Conservation (phyloP, 2,113 vertebrate species). For the Acanthisitta chloris region DNA sequence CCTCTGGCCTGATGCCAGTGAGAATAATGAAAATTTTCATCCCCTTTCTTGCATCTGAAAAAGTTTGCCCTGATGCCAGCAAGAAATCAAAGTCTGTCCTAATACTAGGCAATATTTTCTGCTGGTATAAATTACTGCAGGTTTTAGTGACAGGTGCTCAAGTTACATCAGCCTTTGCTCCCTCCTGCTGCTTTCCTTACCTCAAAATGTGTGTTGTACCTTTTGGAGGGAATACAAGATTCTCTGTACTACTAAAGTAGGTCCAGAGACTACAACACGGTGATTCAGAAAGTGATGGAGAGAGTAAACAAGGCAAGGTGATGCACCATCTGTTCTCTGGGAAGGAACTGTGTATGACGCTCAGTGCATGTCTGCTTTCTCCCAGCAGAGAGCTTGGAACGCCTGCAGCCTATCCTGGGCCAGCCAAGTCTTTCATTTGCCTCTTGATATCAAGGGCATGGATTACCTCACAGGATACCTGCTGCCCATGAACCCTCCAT, state of each 20-base stretch:
- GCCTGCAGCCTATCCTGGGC: neutral
- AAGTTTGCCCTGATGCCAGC: neutral
- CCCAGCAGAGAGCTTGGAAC: neutral
- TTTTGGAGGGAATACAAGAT: neutral
- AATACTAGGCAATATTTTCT: neutral
- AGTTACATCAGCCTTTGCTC: neutral
- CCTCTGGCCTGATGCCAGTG: neutral
- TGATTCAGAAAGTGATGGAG: slow-evolving; percentile 33
- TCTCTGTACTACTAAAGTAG: neutral
- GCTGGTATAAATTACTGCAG: neutral
- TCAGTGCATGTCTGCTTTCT: neutral
- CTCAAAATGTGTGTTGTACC: neutral
- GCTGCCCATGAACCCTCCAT: neutral
- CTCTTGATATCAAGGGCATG: neutral
- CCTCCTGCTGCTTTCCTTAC: neutral
- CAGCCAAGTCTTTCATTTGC: neutral
- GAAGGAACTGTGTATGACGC: neutral
- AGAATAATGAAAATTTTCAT: neutral
- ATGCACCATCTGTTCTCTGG: slow-evolving; percentile 34
- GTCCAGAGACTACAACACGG: neutral
- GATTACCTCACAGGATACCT: neutral
- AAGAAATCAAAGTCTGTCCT: neutral
- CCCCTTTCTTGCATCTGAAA: neutral
- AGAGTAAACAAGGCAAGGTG: neutral
- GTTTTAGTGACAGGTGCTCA: neutral